Base-by-base conservation (phyloP, 2,113 vertebrate species). In the Notarius lentiginosus region DNA sequence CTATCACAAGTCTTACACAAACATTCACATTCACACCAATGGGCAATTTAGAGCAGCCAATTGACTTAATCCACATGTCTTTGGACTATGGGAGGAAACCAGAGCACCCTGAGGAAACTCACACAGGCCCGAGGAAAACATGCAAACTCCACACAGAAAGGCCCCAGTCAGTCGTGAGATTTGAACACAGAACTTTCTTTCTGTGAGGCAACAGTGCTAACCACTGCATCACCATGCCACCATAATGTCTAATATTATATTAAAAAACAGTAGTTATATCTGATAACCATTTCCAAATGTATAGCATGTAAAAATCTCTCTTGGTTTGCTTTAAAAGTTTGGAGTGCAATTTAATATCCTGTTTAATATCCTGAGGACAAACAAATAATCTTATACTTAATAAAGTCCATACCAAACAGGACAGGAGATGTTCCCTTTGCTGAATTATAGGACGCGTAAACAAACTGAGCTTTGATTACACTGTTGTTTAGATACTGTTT, bases 361-460 rank as follows among this genome's bases (percentile, higher is more conserved):
- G 70, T 73, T 73, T 73, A 73, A 75, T 75, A 75, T 75, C 72
- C 20, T 75, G 41, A 72, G 68, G 68, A 34, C 30, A 34, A 72
- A 41, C 49, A 76, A 51, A 76, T 53, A 53, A 24, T 15, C 10
- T 5, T 53, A 76, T 14, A 76, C 22, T 51, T 76, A 51, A 76
- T 49, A 9, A 41, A 41, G 65, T 66, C 4, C 12, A 27, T 66
- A 66, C 4, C n/a, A 27, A 27, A 5, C 24, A 66, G 24, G 15
- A 72, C 30, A 20, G 6, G 34, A 34, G 8, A 9, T 41, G 15
- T 72, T 18, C 4, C 22, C 22, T 12, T 14, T 79, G 51, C n/a
- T 30, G 76, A 49, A 10, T 49, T 56, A 76, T n/a, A 79, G 51
- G 12, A 55, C 47, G 20, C 56, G 51, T 55, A 27, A 79, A 79